Evolutionary conservation across 1,140 invertebrate species (phyloP).

Genomic region (Steinernema khuongi): DNA sequence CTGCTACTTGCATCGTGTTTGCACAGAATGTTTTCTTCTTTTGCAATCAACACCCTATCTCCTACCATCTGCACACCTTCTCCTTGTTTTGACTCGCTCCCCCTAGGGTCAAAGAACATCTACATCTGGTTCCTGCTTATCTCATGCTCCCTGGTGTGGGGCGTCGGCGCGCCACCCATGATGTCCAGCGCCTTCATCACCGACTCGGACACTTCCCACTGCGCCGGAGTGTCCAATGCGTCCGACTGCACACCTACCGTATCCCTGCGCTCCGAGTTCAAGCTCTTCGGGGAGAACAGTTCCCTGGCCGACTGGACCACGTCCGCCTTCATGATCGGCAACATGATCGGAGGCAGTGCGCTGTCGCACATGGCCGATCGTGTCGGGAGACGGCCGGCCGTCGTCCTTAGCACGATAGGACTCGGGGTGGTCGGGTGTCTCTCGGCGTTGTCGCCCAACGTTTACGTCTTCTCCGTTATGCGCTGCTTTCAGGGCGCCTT

Average conservation of each 20-base stretch:
- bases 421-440: conserved; percentile 21
- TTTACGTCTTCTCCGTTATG: conserved; percentile 26
- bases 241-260: not conserved
- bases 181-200: conserved; percentile 33
- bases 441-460: conserved; percentile 26
- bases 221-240: not conserved
- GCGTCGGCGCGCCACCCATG: conserved; percentile 26
- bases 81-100: too few species aligned
- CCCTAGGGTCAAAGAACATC: not conserved
- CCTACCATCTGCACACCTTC: too few species aligned
- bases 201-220: conserved; percentile 22
- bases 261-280: conserved; percentile 11
- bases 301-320: conserved; percentile 30
- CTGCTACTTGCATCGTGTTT: too few species aligned
- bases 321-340: conserved; percentile 39
- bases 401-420: conserved; percentile 23
- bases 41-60: too few species aligned
- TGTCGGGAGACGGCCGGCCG: conserved; percentile 30
- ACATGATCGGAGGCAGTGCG: conserved; percentile 33
- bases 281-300: conserved; percentile 21
- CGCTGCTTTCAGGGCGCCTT: conserved; percentile 31
- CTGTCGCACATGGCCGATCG: conserved; percentile 31
- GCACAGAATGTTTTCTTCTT: too few species aligned
- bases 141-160: conserved; percentile 21
- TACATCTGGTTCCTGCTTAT: conserved; percentile 18